These are phyloP conservation scores for Rhinophrynus dorsalis DNA, from an alignment of 2,797 vertebrate species.

Conservation along the genomic window DNA sequence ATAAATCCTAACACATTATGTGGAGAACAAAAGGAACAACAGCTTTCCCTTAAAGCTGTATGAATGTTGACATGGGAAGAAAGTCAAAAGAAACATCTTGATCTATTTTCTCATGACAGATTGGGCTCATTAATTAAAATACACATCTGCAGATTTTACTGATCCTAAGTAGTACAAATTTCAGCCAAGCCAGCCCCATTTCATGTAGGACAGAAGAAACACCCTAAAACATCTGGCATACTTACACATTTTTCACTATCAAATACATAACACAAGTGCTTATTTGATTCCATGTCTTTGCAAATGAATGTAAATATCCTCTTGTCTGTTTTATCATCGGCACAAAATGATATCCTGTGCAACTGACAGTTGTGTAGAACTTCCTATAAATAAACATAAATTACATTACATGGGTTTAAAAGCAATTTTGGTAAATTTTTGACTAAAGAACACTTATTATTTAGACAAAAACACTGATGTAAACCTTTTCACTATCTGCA, in stretches of 20 bases:
- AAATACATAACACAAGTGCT: constrained; percentile 97
- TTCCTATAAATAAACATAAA: constrained; percentile 74
- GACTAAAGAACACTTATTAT: background rate
- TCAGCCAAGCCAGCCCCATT: constrained; percentile 41
- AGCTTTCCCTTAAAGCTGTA: background rate
- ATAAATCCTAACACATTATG: too few species aligned
- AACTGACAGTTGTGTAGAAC: constrained; percentile 95
- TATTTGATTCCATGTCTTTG: constrained; percentile 97
- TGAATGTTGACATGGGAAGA: constrained; percentile 18
- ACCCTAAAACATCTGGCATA: constrained; percentile 52
- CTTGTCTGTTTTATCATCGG: constrained; percentile 98
- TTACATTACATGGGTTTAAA: background rate
- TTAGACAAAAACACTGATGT: background rate
- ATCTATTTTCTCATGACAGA: constrained; percentile 8
- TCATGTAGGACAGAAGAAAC: constrained; percentile 24
- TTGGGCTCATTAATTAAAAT: constrained; percentile 34
- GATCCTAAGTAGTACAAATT: constrained; percentile 42
- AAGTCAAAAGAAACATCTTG: constrained; percentile 6
- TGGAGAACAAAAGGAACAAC: background rate
- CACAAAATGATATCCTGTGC: constrained; percentile 97
- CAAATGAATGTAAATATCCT: constrained; percentile 99
- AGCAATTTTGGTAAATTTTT: background rate
- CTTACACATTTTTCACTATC: constrained; percentile 99
- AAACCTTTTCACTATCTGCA: background rate
- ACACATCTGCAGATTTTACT: constrained; percentile 39